Conservation (phyloP, 2,888 invertebrate species). For the Ommatoiulus sabulosus region DNA sequence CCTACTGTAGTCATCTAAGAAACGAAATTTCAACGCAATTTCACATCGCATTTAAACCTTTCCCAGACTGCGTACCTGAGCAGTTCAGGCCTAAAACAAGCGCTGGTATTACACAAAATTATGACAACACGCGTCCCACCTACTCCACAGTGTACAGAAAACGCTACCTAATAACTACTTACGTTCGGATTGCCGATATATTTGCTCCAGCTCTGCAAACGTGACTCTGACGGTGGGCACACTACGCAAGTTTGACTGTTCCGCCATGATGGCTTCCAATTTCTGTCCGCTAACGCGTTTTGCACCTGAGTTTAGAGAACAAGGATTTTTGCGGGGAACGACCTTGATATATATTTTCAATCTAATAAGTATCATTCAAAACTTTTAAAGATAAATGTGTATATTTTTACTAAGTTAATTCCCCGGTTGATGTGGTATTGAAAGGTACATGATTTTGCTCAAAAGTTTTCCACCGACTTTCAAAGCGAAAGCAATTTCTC, state of each 20-base stretch:
- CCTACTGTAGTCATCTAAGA: neutral
- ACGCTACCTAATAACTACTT: neutral
- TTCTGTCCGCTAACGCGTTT: neutral
- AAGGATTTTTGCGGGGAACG: neutral
- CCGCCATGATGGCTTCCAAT: slow-evolving; percentile 47
- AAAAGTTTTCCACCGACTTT: too few species aligned
- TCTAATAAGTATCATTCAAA: too few species aligned
- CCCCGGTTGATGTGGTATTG: too few species aligned
- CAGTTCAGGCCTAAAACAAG: neutral
- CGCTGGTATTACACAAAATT: neutral
- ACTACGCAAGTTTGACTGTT: slow-evolving; percentile 5
- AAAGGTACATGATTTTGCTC: too few species aligned
- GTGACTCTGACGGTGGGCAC: neutral
- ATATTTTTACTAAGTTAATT: too few species aligned
- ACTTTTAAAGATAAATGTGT: too few species aligned
- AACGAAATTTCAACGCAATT: neutral
- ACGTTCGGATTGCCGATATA: neutral
- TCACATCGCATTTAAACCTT: neutral
- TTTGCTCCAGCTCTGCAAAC: neutral
- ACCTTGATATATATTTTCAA: too few species aligned
- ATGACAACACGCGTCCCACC: neutral
- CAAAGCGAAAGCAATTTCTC: too few species aligned
- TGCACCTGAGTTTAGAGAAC: neutral
- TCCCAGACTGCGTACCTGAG: neutral
- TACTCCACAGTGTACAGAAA: neutral